Base-by-base conservation (phyloP, 1,140 invertebrate genomes). In the Globodera ellingtonae region DNA sequence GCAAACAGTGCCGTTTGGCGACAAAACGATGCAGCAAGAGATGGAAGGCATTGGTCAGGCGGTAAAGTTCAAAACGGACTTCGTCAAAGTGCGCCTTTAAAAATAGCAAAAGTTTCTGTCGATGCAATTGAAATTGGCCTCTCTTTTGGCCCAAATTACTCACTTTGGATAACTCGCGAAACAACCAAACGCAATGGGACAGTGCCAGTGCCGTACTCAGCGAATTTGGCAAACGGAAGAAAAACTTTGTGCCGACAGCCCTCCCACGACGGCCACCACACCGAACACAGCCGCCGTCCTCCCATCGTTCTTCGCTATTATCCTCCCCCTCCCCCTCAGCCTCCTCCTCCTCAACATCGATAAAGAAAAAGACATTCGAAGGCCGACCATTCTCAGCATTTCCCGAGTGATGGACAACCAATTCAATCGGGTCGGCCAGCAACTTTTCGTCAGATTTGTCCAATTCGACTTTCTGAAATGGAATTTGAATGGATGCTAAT, bases 111-210 rank as follows among this genome's bases (percentile, higher is more conserved):
- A 21, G 24, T 76, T 47, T 76, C 66, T 24, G 35, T 2, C 21
- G 13, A 76, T 46, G 24, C 24, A 0, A 24, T 24, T 24, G 24
- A 24, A 24, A 24, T 24, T 24, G 24, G 24, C 24, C 24, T 24
- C 24, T 24, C 24, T 24, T 24, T 66, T 66, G 10, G 18, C 21
- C 72, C n/a, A 74, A 13, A 18, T 74, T 50, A 74, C 35, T n/a
- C 48, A 74, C 72, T 65, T 74, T 74, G 46, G 72, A 74, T 67
- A 77, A 65, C 21, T 77, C 62, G 24, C 62, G 46, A 47, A 77
- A 67, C 21, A 65, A 66, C 48, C 52, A 77, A 44, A 77, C 21
- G 46, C 62, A 65, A 10, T 65, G 5, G 6, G 75, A 52, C 24
- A 77, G 47, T 67, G 18, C 24, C 13, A 77, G 1, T 24, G 47